phyloP scores from a whole-genome alignment of 2,113 vertebrate genomes.

The Dendrocopos noguchii region DNA sequence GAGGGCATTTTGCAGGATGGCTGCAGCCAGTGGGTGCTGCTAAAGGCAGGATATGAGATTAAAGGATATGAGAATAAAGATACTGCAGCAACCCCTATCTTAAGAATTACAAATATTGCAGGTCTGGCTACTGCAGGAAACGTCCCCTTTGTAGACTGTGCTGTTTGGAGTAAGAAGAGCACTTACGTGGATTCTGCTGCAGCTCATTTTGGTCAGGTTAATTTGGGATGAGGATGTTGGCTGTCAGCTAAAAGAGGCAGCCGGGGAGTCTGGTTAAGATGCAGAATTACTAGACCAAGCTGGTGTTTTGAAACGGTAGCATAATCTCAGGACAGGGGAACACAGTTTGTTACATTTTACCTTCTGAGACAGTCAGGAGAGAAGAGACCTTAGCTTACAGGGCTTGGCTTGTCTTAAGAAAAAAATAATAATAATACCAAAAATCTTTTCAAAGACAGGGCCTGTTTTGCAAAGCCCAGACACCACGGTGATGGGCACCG shows the following conservation, averaged over 20 bases:
- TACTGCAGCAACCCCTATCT: not conserved
- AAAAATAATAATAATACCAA: no score
- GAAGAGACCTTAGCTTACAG: not conserved
- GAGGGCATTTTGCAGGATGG: not conserved
- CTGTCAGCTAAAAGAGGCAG: not conserved
- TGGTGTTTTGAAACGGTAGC: not conserved
- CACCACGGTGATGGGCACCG: not conserved
- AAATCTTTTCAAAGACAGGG: not conserved
- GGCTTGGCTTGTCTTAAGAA: not conserved
- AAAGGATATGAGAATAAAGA: not conserved
- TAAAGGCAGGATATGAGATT: not conserved
- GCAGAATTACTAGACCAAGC: not conserved
- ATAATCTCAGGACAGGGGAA: not conserved
- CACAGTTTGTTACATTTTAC: not conserved
- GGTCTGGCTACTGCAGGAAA: not conserved
- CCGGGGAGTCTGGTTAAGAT: not conserved
- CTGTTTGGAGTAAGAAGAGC: not conserved
- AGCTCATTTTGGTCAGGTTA: not conserved
- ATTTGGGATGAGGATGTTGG: not conserved
- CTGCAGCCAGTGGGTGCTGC: not conserved
- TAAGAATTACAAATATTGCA: not conserved
- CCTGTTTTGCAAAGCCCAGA: not conserved
- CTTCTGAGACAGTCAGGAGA: not conserved
- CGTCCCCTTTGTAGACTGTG: not conserved
- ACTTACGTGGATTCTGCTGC: not conserved